These are phyloP conservation scores for Urocitellus parryii DNA, from an alignment of 2,113 vertebrate genomes.

Conservation along the genomic window DNA sequence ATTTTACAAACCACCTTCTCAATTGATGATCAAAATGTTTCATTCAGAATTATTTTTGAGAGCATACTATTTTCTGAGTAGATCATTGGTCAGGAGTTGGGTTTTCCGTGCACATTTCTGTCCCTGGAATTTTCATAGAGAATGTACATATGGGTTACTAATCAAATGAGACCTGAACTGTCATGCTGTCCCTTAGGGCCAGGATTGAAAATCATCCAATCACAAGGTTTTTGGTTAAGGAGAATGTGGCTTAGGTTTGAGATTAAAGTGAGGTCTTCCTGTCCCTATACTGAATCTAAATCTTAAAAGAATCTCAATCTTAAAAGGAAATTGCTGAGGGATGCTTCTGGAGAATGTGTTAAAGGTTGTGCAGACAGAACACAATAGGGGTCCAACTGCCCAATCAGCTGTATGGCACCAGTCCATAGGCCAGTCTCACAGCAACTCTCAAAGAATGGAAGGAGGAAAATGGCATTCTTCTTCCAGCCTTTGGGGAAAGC, in stretches of 20 bases:
- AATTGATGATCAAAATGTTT: background rate
- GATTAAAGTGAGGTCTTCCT: background rate
- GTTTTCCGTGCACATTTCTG: background rate
- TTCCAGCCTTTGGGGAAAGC: background rate
- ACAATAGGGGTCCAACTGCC: background rate
- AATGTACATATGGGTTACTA: background rate
- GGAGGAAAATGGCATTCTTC: background rate
- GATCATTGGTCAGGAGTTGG: background rate
- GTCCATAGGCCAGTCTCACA: background rate
- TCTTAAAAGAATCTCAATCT: background rate
- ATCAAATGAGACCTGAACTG: background rate
- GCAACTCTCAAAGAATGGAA: background rate
- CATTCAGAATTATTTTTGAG: background rate
- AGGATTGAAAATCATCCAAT: background rate
- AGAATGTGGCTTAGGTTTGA: slow-evolving; percentile 24
- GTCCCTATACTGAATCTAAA: background rate
- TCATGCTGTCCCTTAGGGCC: background rate
- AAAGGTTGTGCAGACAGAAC: background rate
- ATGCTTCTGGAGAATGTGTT: no score
- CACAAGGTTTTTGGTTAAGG: background rate
- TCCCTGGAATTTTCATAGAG: background rate
- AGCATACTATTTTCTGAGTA: background rate
- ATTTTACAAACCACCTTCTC: background rate
- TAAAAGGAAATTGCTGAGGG: background rate
- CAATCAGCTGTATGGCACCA: background rate